Conservation (phyloP, 2,797 vertebrate genomes). For the Sebastes miniatus region DNA sequence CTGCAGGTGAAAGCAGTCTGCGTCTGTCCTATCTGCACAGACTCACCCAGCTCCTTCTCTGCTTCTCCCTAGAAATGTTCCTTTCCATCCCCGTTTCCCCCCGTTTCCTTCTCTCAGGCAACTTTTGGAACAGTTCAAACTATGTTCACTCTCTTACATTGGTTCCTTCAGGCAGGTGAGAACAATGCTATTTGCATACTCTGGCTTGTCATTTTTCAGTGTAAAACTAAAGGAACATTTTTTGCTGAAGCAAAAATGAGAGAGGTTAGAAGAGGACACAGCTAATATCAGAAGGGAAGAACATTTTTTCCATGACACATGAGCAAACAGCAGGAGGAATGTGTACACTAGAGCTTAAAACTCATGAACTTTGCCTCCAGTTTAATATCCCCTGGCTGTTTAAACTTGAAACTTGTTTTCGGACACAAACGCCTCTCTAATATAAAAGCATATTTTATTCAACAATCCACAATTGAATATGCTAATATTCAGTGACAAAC, state of each 20-base stretch:
- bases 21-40: neutral
- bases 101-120: neutral
- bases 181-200: neutral
- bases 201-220: neutral
- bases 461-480: neutral
- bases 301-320: neutral
- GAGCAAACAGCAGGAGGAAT: constrained; percentile 26
- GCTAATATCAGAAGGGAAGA: neutral
- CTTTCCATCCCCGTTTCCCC: neutral
- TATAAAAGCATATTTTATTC: neutral
- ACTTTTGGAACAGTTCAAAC: neutral
- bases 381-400: neutral
- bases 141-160: neutral
- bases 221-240: neutral
- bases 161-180: neutral
- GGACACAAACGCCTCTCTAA: neutral
- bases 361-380: neutral
- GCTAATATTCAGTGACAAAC: neutral
- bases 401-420: constrained; percentile 31
- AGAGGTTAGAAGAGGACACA: neutral
- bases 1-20: neutral
- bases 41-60: neutral
- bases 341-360: constrained; percentile 22
- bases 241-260: neutral
- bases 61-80: neutral